phyloP scores from a whole-genome alignment of 1,140 invertebrate species.

The Streblospio benedicti region DNA sequence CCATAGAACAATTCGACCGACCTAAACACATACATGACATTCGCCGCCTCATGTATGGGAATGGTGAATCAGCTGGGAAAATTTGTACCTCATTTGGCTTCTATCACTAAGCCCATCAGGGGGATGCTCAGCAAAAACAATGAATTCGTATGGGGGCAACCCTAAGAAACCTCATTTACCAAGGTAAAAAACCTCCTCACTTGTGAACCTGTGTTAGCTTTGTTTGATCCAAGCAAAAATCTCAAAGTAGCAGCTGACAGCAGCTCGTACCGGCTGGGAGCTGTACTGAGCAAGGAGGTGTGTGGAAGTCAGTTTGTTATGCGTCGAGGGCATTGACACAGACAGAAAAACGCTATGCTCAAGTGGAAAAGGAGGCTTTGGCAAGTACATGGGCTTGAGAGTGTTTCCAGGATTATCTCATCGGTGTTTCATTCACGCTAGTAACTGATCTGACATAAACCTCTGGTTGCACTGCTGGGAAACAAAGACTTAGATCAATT shows the following conservation, averaged over 20 bases:
- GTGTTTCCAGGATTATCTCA: constrained; percentile 15
- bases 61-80: constrained; percentile 24
- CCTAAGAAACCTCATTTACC: constrained; percentile 15
- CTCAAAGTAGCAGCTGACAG: constrained; percentile 27
- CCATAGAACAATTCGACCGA: constrained; percentile 9
- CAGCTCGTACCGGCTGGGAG: constrained; percentile 37
- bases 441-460: neutral
- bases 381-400: constrained; percentile 47
- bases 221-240: constrained; percentile 23
- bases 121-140: neutral
- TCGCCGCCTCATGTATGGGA: constrained; percentile 23
- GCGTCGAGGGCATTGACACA: constrained; percentile 33
- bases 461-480: neutral
- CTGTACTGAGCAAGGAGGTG: constrained; percentile 30
- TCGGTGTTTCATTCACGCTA: no score
- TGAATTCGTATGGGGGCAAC: constrained; percentile 4
- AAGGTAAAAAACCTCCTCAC: constrained; percentile 20
- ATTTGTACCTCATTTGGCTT: constrained; percentile 8
- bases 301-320: constrained; percentile 40
- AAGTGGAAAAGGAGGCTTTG: constrained; percentile 49
- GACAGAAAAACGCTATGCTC: constrained; percentile 14
- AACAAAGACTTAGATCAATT: constrained; percentile 2
- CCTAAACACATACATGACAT: constrained; percentile 20
- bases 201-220: constrained; percentile 22
- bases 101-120: neutral